Evolutionary conservation across 2,888 invertebrate species (phyloP), one percentile per base, ranked within the genome.

Genomic region (Watsonalla binaria): DNA sequence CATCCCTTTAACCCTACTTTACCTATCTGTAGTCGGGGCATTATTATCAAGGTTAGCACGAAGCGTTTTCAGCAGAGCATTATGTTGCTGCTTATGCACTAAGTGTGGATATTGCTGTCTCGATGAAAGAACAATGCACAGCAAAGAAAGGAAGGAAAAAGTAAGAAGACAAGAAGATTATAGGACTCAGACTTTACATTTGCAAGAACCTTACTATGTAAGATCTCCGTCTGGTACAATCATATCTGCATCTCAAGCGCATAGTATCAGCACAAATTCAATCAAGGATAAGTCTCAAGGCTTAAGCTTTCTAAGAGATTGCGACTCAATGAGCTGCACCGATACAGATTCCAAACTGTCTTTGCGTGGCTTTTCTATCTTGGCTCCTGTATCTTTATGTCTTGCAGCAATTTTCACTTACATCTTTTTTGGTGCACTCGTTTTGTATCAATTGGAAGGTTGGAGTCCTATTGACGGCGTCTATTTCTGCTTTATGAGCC

Each of bases 401-500:
- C 92, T 98, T 45, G 93, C 95, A 52, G 96, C 98, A 66, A 97
- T 99, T 93, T 93, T 97, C 62, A 93, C 95, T 61, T 99, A 99
- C 82, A 96, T 99, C 56, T 93, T 96, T 66, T 94, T 97, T 53
- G 99, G 99, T 6, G 97, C 98, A 0, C 92, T 97, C 57, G 94
- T 98, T 35, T 93, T 99, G 63, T 95, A 96, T 74, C 94, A 96
- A 64, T 92, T 98, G 82, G 98, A 99, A 82, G 96, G 96, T 71
- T 99, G 98, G 98, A 94, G 95, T 67, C 93, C 96, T 50, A 92
- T 99, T 58, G 98, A 98, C 76, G 96, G 96, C 54, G 94, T 97
- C 70, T 98, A 96, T 85, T 98, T 98, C 85, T 98, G 98, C 86
- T 98, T 98, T 85, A 98, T 98, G 95, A 97, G 97, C 75, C 92